Base-by-base conservation (phyloP, 2,113 vertebrate genomes). In the Gracilinanus agilis region DNA sequence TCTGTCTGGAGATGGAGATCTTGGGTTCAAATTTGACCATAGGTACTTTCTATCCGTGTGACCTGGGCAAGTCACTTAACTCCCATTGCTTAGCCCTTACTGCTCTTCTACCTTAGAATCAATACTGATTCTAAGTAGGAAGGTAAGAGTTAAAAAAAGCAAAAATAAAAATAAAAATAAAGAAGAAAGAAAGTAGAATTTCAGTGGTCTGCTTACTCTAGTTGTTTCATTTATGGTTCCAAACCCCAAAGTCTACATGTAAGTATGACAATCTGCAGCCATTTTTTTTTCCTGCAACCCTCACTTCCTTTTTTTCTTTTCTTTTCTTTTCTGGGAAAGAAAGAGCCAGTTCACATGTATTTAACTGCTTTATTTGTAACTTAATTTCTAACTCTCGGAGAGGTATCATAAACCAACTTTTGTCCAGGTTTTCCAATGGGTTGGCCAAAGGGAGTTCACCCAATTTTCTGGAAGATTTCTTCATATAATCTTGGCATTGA, bases 201-300 rank as follows among this genome's bases (percentile, higher is more conserved):
- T 95, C 40, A 89, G 23, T 83, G 16, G 56, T 94, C 89, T 94
- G 94, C 92, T 75, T 91, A 53, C 40, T 44, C 13, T 55, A 10
- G 13, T 53, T 44, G 27, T 56, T 44, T 24, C 34, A 12, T 3
- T 54, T 0, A 4, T 90, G 24, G 24, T 16, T 9, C 53, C 54
- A 94, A 92, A 92, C 88, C 92, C 19, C 44, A 92, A 25, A 9
- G 27, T 89, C 88, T 95, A 44, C 54, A 88, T 89, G 24, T 34
- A 49, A 94, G 92, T 93, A 58, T n/a, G 40, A 3, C 92, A 49
- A 93, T 23, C 9, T 83, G 34, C 2, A 40, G 19, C 19, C 16
- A 40, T 40, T 75, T 83, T 58, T 83, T 58, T 9, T 40, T 9
- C 29, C n/a, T 23, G 34, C 29, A 40, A 40, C 34, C 67, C 44